Percentiles rank a stretch among this genome's conserved stretches.
phyloP scores from a whole-genome alignment of 2,797 vertebrate species.

The Mus spretus region DNA sequence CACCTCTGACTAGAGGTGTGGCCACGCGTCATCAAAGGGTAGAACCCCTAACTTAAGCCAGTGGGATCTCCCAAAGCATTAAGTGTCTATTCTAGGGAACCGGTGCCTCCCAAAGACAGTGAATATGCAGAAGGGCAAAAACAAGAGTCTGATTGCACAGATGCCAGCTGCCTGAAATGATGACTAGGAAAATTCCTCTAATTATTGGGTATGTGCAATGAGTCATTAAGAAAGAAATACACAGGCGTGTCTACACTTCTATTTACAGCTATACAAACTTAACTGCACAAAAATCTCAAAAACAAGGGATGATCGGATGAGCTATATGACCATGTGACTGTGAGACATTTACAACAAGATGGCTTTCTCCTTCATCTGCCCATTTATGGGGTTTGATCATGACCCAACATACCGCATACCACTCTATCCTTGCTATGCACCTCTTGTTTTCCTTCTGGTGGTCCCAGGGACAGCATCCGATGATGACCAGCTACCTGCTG shows the following conservation, averaged over 20 bases:
- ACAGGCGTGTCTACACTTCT: background rate
- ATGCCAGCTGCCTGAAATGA: background rate
- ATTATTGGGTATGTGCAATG: background rate
- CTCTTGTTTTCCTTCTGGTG: background rate
- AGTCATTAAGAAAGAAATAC: background rate
- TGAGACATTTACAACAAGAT: background rate
- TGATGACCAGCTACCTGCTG: background rate
- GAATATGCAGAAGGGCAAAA: background rate
- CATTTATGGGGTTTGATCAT: background rate
- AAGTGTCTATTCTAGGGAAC: background rate
- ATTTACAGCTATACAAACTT: background rate
- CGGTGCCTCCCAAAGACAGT: background rate
- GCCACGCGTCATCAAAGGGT: background rate
- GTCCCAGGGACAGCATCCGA: background rate
- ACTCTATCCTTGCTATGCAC: background rate
- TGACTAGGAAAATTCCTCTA: conserved; percentile 16
- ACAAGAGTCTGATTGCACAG: background rate
- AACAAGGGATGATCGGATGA: background rate
- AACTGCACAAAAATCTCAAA: background rate
- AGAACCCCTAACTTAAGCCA: background rate
- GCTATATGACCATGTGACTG: background rate
- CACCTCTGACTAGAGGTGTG: background rate
- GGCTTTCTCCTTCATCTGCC: background rate
- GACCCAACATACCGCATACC: background rate
- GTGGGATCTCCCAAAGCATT: background rate